A percentile compares a stretch with the other conserved stretches of the same genome.
Evolutionary conservation across 2,113 vertebrate species (phyloP).

Genomic region (Daboia siamensis): DNA sequence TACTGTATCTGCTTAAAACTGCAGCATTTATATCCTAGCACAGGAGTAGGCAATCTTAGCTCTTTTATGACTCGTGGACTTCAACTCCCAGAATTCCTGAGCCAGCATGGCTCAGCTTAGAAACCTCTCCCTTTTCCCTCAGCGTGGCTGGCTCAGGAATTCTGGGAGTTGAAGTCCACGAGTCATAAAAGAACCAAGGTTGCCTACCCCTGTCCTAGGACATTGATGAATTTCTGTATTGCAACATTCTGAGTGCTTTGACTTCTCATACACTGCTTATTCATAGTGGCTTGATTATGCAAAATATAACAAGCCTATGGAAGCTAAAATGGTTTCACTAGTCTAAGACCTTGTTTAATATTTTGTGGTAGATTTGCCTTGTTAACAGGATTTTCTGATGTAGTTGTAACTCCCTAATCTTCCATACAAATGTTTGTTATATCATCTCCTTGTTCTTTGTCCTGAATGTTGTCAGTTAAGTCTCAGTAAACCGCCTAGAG

Average conservation of each 20-base stretch:
- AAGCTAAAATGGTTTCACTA: conserved; percentile 13
- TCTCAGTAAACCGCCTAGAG: conserved; percentile 36
- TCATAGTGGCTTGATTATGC: conserved; percentile 16
- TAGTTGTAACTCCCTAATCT: conserved; percentile 50
- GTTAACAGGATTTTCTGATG: conserved; percentile 53
- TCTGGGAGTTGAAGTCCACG: no score
- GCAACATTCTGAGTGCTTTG: conserved; percentile 28
- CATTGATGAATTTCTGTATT: conserved; percentile 54
- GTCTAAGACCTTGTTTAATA: conserved; percentile 33
- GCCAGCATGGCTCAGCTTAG: no score
- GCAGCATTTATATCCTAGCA: conserved; percentile 48
- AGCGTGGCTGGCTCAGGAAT: no score
- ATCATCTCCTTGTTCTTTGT: conserved; percentile 29
- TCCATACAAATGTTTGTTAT: conserved; percentile 35
- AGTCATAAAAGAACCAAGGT: no score
- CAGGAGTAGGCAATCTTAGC: no score
- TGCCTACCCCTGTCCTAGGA: neutral
- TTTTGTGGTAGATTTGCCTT: conserved; percentile 46
- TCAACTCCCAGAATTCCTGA: no score
- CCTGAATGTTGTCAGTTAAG: conserved; percentile 41
- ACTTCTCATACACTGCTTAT: conserved; percentile 36
- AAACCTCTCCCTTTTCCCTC: no score
- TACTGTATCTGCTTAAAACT: conserved; percentile 50
- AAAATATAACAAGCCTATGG: conserved; percentile 11
- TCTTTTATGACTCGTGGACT: no score